Evolutionary conservation across 2,797 vertebrate species (phyloP).

Genomic region (Novumbra hubbsi): DNA sequence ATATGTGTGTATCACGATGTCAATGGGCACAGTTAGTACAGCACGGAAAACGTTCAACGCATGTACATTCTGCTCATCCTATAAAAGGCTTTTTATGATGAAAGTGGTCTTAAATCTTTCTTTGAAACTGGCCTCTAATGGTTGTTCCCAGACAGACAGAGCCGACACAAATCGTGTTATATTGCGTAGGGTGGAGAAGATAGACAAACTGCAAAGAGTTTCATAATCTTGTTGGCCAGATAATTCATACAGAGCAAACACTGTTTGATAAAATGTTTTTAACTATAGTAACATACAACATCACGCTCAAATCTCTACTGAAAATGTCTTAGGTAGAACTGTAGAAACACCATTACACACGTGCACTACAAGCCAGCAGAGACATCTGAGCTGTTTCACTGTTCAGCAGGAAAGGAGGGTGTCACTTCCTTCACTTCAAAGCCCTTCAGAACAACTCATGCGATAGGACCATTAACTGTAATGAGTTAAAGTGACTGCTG

Average conservation of each 20-base stretch:
- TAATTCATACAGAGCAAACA: conserved; percentile 4
- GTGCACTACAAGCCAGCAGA: not conserved
- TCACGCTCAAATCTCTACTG: not conserved
- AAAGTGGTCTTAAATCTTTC: conserved; percentile 31
- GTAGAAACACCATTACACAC: not conserved
- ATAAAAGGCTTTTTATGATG: conserved; percentile 29
- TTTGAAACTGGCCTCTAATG: conserved; percentile 28
- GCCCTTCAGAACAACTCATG: conserved; percentile 8
- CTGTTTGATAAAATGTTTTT: not conserved
- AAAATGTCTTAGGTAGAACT: not conserved
- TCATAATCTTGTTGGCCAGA: not conserved
- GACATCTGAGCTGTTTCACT: conserved; percentile 12
- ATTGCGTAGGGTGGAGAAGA: conserved; percentile 6
- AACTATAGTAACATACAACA: conserved; percentile 6
- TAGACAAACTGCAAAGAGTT: conserved; percentile 13
- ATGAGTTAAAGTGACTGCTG: conserved; percentile 17
- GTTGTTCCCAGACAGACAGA: conserved; percentile 11
- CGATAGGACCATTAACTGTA: conserved; percentile 4
- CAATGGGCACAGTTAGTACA: conserved; percentile 33
- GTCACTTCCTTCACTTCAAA: conserved; percentile 5
- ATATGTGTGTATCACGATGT: conserved; percentile 13
- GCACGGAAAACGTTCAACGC: conserved; percentile 16
- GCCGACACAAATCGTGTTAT: not conserved
- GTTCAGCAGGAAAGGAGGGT: not conserved
- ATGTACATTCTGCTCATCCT: conserved; percentile 19